Conservation (phyloP, 2,797 vertebrate species). For the Lutjanus campechanus region DNA sequence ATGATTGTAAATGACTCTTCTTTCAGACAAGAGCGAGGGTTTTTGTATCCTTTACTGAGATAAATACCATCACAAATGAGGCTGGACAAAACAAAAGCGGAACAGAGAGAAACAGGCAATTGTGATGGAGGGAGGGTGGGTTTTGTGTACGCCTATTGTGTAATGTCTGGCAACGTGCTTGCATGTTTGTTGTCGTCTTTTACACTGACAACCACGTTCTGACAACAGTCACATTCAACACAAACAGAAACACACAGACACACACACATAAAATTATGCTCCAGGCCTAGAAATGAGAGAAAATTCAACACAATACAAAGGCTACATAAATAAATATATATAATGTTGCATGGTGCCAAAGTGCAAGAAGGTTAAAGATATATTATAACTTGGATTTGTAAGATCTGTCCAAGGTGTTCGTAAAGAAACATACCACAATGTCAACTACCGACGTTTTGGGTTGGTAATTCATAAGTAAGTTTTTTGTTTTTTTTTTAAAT, state of each 20-base stretch:
- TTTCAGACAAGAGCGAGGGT: conserved; percentile 71
- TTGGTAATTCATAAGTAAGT: too few species aligned
- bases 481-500: too few species aligned
- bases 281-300: conserved; percentile 7
- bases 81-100: conserved; percentile 77
- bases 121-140: conserved; percentile 50
- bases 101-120: conserved; percentile 68
- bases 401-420: too few species aligned
- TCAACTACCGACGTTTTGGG: not conserved
- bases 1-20: conserved; percentile 83
- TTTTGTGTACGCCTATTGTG: conserved; percentile 73
- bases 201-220: conserved; percentile 55
- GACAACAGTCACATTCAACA: conserved; percentile 46
- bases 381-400: too few species aligned
- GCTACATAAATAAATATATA: not conserved
- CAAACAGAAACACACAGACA: conserved; percentile 26
- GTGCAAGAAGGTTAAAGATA: not conserved
- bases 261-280: not conserved
- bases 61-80: conserved; percentile 83
- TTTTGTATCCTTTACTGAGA: conserved; percentile 73
- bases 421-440: too few species aligned
- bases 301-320: not conserved
- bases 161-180: conserved; percentile 68
- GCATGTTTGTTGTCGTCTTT: conserved; percentile 69
- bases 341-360: not conserved